Evolutionary conservation across 1,140 invertebrate genomes (phyloP).

Genomic region (Aphidius ervi): DNA sequence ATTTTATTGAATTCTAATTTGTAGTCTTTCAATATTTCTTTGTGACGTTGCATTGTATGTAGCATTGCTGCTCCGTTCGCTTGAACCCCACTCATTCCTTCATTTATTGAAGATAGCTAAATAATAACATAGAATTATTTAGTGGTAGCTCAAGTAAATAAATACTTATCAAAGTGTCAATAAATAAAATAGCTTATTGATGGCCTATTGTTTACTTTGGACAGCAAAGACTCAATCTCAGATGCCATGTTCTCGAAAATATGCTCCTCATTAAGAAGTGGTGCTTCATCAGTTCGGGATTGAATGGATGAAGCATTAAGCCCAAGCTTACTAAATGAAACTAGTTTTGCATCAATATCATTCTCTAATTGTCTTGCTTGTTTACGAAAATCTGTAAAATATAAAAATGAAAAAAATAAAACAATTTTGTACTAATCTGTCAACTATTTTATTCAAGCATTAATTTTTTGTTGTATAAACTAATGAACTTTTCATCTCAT

Average conservation of each 20-base stretch:
- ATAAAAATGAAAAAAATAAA: neutral
- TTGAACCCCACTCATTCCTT: constrained; percentile 80
- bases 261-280: constrained; percentile 80
- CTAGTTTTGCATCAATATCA: constrained; percentile 93
- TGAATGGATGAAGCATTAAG: constrained; percentile 60
- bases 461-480: too few relatives aligned
- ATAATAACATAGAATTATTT: constrained; percentile 21
- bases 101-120: constrained; percentile 81
- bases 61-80: constrained; percentile 74
- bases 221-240: constrained; percentile 85
- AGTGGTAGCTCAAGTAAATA: constrained; percentile 21
- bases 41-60: constrained; percentile 90
- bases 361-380: constrained; percentile 92
- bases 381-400: constrained; percentile 78
- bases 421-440: too few relatives aligned
- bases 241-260: constrained; percentile 88
- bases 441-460: too few relatives aligned
- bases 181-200: constrained; percentile 1
- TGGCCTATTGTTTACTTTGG: constrained; percentile 60
- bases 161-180: neutral
- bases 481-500: too few relatives aligned
- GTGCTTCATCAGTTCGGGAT: constrained; percentile 66
- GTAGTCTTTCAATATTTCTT: constrained; percentile 90
- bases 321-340: constrained; percentile 92
- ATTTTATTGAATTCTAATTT: constrained; percentile 91